Conservation (phyloP, 2,113 vertebrate genomes). For the Egretta garzetta region DNA sequence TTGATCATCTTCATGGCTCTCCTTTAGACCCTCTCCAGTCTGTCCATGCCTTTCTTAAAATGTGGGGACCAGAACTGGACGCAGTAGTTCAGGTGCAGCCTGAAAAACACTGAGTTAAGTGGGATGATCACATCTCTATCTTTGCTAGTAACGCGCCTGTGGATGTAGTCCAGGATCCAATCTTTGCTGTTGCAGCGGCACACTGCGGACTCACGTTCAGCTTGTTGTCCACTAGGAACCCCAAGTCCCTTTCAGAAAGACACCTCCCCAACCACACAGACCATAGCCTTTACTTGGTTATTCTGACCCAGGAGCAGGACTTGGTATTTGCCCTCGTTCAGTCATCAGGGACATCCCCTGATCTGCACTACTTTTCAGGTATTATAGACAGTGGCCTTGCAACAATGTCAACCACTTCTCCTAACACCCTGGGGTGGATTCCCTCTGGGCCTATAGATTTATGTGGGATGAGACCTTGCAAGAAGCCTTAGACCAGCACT, state of each 20-base stretch:
- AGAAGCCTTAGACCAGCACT: not conserved
- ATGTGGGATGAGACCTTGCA: not conserved
- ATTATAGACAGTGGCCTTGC: not conserved
- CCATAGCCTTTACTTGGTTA: not conserved
- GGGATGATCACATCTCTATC: not conserved
- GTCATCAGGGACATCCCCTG: not conserved
- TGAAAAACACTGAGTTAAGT: too few relatives aligned
- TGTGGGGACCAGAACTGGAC: too few relatives aligned
- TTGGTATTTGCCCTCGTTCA: not conserved
- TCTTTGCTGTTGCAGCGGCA: not conserved
- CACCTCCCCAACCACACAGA: not conserved
- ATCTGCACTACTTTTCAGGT: not conserved
- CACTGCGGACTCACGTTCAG: fast-evolving
- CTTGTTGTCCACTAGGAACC: not conserved
- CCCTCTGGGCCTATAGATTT: not conserved
- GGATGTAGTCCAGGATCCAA: not conserved
- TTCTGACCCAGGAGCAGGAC: not conserved
- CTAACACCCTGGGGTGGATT: not conserved
- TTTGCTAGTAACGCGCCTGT: not conserved
- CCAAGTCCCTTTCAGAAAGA: not conserved
- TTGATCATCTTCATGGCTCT: too few relatives aligned
- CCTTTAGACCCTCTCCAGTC: too few relatives aligned
- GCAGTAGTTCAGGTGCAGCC: too few relatives aligned
- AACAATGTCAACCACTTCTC: not conserved
- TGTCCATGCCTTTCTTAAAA: too few relatives aligned